Conservation (phyloP, 2,888 invertebrate genomes). For the Lobophora halterata region DNA sequence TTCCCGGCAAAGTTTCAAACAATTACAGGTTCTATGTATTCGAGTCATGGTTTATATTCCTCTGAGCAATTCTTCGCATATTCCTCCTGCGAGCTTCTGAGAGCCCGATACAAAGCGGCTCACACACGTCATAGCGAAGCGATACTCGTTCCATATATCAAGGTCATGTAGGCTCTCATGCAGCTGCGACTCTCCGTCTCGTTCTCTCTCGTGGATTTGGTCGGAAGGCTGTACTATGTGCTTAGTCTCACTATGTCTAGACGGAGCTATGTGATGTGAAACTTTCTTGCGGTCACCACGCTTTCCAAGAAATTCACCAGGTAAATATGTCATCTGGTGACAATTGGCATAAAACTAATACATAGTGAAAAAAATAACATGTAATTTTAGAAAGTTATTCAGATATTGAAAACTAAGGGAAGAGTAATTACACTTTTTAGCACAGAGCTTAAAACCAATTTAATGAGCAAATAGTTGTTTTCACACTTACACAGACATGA, state of each 20-base stretch:
- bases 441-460: too few species aligned
- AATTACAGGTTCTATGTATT: slow-evolving; percentile 24
- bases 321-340: slow-evolving; percentile 32
- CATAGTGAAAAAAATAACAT: too few species aligned
- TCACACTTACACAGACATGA: too few species aligned
- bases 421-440: too few species aligned
- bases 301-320: slow-evolving; percentile 46
- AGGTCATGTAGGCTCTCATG: slow-evolving; percentile 65
- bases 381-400: too few species aligned
- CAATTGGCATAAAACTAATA: slow-evolving; percentile 17
- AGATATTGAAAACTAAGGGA: too few species aligned
- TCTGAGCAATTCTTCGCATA: slow-evolving; percentile 1
- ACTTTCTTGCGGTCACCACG: slow-evolving; percentile 62
- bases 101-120: slow-evolving; percentile 63
- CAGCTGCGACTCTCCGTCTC: slow-evolving; percentile 47
- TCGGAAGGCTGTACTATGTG: slow-evolving; percentile 43
- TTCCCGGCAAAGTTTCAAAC: slow-evolving; percentile 19
- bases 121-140: slow-evolving; percentile 62
- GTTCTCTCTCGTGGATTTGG: slow-evolving; percentile 40
- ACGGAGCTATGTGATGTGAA: slow-evolving; percentile 49
- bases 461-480: too few species aligned
- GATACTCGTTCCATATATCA: slow-evolving; percentile 66
- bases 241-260: slow-evolving; percentile 47
- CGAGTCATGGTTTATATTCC: slow-evolving; percentile 30
- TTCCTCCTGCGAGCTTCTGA: slow-evolving; percentile 49